Conservation (phyloP, 2,888 invertebrate species). For the Metellina segmentata region DNA sequence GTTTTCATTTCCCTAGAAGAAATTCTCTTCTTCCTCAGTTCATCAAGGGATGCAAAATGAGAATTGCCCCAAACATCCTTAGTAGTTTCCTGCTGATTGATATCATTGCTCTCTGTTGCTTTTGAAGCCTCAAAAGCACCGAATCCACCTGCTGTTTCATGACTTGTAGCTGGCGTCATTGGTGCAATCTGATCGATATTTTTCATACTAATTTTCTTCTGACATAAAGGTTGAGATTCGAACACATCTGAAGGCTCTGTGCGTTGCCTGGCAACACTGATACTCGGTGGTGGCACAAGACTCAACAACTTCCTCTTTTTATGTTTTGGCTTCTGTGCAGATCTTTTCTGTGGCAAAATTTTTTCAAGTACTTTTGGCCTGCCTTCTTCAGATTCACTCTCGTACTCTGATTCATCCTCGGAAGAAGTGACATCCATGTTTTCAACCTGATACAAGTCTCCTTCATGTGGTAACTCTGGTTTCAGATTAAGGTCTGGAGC, state of each 20-base stretch:
- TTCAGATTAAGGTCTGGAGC: conserved; percentile 28
- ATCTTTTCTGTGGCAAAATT: conserved; percentile 83
- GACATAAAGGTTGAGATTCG: conserved; percentile 80
- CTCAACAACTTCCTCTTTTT: conserved; percentile 81
- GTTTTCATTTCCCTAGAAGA: conserved; percentile 86
- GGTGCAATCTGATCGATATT: conserved; percentile 51
- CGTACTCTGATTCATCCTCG: conserved; percentile 85
- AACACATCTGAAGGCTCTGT: conserved; percentile 83
- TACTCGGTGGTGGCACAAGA: conserved; percentile 70
- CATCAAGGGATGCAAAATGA: conserved; percentile 85
- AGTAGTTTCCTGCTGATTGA: conserved; percentile 25
- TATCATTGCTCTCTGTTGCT: conserved; percentile 79
- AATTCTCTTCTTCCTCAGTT: conserved; percentile 87
- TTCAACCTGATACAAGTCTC: conserved; percentile 30
- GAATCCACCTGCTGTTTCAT: conserved; percentile 70
- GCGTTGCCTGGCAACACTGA: conserved; percentile 79
- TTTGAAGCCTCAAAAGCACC: conserved; percentile 65
- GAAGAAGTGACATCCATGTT: conserved; percentile 76
- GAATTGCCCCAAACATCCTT: conserved; percentile 78
- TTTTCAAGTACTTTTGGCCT: conserved; percentile 14
- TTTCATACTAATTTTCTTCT: conserved; percentile 73
- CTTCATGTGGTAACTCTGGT: neutral
- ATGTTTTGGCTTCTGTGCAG: conserved; percentile 81
- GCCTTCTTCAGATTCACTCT: conserved; percentile 84
- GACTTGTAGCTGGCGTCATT: neutral